Evolutionary conservation across 2,888 invertebrate species (phyloP).

Genomic region (Baccha elongata): DNA sequence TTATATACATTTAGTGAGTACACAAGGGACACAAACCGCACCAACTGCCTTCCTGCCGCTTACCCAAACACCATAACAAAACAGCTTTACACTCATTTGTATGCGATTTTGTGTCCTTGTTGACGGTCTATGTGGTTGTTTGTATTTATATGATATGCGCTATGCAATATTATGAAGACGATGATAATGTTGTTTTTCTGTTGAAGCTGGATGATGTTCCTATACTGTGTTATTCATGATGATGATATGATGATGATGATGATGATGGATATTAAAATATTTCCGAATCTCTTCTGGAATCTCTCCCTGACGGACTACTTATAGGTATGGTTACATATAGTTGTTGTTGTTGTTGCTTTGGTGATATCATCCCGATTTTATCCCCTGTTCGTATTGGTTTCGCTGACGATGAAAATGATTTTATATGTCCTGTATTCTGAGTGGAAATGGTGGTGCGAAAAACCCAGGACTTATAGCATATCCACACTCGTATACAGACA

Average conservation of each 20-base stretch:
- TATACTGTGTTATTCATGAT: conserved; percentile 21
- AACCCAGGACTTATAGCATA: conserved; percentile 13
- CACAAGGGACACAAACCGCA: conserved; percentile 32
- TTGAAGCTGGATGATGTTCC: conserved; percentile 44
- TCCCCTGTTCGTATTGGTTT: conserved; percentile 18
- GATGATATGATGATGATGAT: conserved; percentile 36
- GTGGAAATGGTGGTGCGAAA: conserved; percentile 55
- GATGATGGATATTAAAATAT: conserved; percentile 60
- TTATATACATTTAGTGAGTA: conserved; percentile 54
- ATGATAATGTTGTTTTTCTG: conserved; percentile 40
- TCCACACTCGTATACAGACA: background rate
- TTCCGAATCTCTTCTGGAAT: conserved; percentile 64
- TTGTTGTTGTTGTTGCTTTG: conserved; percentile 37
- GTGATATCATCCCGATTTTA: conserved; percentile 55
- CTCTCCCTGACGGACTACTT: conserved; percentile 26
- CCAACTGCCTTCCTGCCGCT: conserved; percentile 35
- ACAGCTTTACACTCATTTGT: conserved; percentile 72
- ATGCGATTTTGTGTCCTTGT: conserved; percentile 67
- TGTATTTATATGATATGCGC: conserved; percentile 5
- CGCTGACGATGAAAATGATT: conserved; percentile 24
- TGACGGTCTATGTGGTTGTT: conserved; percentile 60
- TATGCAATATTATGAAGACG: conserved; percentile 11
- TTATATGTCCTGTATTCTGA: conserved; percentile 10
- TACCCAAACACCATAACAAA: conserved; percentile 69
- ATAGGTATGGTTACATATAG: conserved; percentile 13